Evolutionary conservation across 2,113 vertebrate genomes (phyloP).

Genomic region (Odontesthes bonariensis): DNA sequence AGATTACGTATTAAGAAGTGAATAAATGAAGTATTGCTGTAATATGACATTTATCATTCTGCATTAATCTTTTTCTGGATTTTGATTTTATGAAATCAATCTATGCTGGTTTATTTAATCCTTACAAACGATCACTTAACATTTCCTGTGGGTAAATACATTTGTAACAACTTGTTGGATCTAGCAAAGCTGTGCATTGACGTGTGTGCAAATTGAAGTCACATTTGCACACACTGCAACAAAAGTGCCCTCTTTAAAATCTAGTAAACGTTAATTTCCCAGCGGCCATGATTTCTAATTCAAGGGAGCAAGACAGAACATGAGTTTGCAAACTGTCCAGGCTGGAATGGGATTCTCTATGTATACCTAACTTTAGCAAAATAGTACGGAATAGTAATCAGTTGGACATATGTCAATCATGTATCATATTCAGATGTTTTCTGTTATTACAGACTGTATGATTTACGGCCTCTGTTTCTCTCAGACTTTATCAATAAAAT

Average conservation of each 20-base stretch:
- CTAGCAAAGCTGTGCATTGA: neutral
- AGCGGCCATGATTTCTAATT: neutral
- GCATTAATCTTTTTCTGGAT: no score
- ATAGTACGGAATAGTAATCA: neutral
- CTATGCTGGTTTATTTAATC: neutral
- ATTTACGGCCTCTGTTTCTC: neutral
- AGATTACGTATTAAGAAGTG: no score
- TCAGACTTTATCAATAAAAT: neutral
- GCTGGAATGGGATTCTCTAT: neutral
- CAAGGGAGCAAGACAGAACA: neutral
- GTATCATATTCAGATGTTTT: neutral
- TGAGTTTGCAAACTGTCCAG: neutral
- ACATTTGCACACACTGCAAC: neutral
- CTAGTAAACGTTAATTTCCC: neutral
- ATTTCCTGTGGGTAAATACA: neutral
- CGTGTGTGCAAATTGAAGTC: neutral
- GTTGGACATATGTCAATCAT: neutral
- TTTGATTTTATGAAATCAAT: neutral
- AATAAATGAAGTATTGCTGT: neutral
- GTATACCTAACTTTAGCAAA: neutral
- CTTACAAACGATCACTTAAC: conserved; percentile 6
- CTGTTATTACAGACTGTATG: neutral
- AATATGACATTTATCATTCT: no score
- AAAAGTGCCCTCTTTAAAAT: neutral
- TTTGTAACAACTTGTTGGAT: no score